Evolutionary conservation across 2,113 vertebrate genomes (phyloP).

Genomic region (Hyla sarda): DNA sequence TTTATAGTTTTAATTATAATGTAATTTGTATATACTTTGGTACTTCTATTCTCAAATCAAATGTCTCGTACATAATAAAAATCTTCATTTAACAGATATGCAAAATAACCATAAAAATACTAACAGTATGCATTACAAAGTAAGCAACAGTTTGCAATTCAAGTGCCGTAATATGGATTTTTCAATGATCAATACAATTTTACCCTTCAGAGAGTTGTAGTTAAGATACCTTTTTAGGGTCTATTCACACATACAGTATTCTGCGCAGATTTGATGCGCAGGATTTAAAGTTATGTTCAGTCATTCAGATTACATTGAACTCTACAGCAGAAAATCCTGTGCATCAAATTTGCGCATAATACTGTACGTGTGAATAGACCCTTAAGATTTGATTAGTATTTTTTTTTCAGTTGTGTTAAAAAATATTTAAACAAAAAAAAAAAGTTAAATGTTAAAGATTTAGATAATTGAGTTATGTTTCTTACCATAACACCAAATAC

Average conservation of each 20-base stretch:
- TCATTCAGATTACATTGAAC: no score
- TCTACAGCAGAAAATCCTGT: no score
- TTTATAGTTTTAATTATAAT: background rate
- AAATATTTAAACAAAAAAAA: background rate
- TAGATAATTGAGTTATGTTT: slow-evolving; percentile 60
- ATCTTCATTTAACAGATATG: no score
- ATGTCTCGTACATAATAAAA: background rate
- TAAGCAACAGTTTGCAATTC: background rate
- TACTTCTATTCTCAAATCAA: background rate
- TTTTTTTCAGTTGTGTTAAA: background rate
- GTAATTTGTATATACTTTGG: background rate
- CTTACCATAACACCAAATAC: slow-evolving; percentile 69
- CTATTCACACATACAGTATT: no score
- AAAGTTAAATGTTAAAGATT: slow-evolving; percentile 1
- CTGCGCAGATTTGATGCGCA: no score
- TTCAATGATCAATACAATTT: background rate
- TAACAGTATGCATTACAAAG: background rate
- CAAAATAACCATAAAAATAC: background rate
- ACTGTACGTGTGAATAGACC: no score
- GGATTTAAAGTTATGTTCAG: no score
- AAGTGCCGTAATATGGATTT: background rate
- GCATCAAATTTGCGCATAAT: no score
- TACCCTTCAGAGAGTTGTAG: background rate
- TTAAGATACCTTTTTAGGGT: background rate
- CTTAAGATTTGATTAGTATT: background rate